These are phyloP conservation scores for Rafetus swinhoei DNA, from an alignment of 2,113 vertebrate species.

Conservation along the genomic window DNA sequence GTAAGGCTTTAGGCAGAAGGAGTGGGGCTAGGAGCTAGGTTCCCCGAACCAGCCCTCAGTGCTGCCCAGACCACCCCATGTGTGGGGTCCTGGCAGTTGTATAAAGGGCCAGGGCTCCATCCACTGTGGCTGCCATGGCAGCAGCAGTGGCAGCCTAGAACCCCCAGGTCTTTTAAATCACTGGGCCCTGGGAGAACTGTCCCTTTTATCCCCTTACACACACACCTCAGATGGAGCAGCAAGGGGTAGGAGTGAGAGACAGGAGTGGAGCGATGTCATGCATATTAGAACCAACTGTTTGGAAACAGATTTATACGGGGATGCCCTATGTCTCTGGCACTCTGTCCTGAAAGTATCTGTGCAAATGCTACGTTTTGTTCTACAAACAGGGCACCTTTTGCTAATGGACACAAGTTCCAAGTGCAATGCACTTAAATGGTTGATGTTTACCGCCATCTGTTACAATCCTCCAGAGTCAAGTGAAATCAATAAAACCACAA, in stretches of 20 bases:
- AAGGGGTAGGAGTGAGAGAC: not conserved
- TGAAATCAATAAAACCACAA: not conserved
- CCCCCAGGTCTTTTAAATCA: too few relatives aligned
- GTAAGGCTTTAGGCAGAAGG: too few relatives aligned
- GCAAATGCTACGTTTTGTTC: not conserved
- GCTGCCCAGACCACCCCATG: too few relatives aligned
- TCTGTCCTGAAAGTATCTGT: not conserved
- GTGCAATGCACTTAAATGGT: not conserved
- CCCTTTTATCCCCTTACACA: too few relatives aligned
- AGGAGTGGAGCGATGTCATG: not conserved
- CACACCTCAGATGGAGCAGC: not conserved
- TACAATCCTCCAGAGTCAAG: not conserved
- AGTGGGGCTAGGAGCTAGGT: too few relatives aligned
- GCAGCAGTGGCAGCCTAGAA: too few relatives aligned
- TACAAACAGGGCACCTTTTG: not conserved
- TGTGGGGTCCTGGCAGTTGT: too few relatives aligned
- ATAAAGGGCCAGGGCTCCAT: too few relatives aligned
- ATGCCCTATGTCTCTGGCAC: not conserved
- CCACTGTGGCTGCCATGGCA: too few relatives aligned
- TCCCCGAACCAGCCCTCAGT: too few relatives aligned
- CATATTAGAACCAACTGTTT: not conserved
- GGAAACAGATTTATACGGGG: not conserved
- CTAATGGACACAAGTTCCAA: conserved; percentile 14
- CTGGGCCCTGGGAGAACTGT: too few relatives aligned
- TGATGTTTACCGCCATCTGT: not conserved